A percentile compares a stretch with the other conserved stretches of the same genome.
Evolutionary conservation across 2,113 vertebrate genomes (phyloP).

Genomic region (Monopterus albus): DNA sequence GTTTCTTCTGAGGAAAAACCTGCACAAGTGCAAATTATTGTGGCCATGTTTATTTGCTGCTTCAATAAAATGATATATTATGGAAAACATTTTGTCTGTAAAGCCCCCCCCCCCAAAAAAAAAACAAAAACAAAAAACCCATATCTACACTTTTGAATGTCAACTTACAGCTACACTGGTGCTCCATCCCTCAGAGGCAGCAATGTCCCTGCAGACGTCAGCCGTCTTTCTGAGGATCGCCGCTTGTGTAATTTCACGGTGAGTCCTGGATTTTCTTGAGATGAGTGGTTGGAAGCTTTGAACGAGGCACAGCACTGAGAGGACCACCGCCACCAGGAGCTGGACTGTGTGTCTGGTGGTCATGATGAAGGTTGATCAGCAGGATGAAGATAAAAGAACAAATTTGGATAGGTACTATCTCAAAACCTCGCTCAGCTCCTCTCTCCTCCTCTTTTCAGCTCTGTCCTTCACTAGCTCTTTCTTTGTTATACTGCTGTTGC

Average conservation of each 20-base stretch:
- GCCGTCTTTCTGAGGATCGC: slow-evolving; percentile 72
- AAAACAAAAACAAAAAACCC: too few species aligned
- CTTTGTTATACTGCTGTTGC: neutral
- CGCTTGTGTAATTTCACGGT: slow-evolving; percentile 60
- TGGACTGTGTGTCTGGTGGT: neutral
- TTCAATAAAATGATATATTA: too few species aligned
- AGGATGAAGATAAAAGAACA: neutral
- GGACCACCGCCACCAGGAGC: neutral
- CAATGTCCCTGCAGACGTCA: slow-evolving; percentile 64
- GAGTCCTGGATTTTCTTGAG: slow-evolving; percentile 34
- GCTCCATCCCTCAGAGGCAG: slow-evolving; percentile 46
- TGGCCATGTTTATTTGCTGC: too few species aligned
- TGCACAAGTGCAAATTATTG: too few species aligned
- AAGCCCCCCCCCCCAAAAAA: too few species aligned
- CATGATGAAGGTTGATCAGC: neutral
- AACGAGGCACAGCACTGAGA: slow-evolving; percentile 5
- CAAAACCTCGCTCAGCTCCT: neutral
- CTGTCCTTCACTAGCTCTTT: neutral
- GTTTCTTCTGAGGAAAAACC: too few species aligned
- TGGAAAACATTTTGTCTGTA: too few species aligned
- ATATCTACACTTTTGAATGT: neutral
- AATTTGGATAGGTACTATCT: neutral
- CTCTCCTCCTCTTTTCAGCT: neutral
- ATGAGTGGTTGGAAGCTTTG: slow-evolving; percentile 62
- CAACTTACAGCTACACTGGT: slow-evolving; percentile 70